Evolutionary conservation across 2,113 vertebrate species (phyloP), one percentile per base, ranked within the genome.

Genomic region (Picathartes gymnocephalus): DNA sequence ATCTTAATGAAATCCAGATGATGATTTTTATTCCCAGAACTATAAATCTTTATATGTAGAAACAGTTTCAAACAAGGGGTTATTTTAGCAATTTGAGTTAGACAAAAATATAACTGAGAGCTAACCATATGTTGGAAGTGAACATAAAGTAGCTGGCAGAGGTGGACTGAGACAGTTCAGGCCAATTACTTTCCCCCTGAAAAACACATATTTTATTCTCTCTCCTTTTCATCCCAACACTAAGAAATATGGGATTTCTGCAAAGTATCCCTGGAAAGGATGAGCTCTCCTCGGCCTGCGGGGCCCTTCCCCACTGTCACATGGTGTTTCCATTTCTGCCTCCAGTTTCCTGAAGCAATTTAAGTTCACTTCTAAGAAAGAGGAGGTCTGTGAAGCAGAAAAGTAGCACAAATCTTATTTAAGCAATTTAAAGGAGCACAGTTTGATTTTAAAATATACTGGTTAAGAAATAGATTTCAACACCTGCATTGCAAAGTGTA

Each of bases 1-100:
- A 70, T 70, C 78, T 86, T 86, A 92, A 93, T 54, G 33, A 89
- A 77, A 89, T 96, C 93, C 95, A 95, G 62, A 82, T 83, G 53
- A 81, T 69, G 7, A 73, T 62, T 97, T 90, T 88, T 95, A 61
- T 91, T 96, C 79, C 71, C 33, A 69, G 90, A 22, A n/a, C 74
- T 92, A 94, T 95, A 96, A 97, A 94, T 88, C 69, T 86, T 44
- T 57, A n/a, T 50, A 37, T 47, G 54, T 54, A 92, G 42, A 57
- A 83, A 82, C 35, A 47, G 25, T n/a, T 84, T 86, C 18, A 54
- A 68, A 44, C 33, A 88, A 77, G 50, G 12, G 12, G 4, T 2
- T 64, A 17, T 60, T 79, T 73, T 27, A 54, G 53, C 69, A 79
- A 50, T 71, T 74, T 77, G 58, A 82, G 22, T 44, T 80, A 76